Evolutionary conservation across 2,797 vertebrate species (phyloP).

Genomic region (Rhinichthys osculus): DNA sequence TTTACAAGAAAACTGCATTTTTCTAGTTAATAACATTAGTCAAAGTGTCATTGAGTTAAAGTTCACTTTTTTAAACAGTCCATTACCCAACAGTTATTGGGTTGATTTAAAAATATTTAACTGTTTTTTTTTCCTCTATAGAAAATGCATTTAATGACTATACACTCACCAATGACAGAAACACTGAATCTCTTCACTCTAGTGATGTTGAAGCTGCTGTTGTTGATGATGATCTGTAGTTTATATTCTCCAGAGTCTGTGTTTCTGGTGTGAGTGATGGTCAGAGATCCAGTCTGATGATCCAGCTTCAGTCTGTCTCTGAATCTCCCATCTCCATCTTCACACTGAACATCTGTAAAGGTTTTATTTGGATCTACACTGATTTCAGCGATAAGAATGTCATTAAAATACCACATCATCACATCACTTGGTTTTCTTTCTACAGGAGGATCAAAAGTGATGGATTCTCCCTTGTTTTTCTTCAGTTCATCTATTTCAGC

Average conservation of each 20-base stretch:
- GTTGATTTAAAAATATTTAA: too few relatives aligned
- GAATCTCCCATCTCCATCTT: not conserved
- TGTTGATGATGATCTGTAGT: rapidly evolving
- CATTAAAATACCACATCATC: not conserved
- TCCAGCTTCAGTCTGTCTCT: not conserved
- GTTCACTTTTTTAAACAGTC: too few relatives aligned
- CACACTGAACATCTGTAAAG: not conserved
- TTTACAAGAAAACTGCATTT: too few relatives aligned
- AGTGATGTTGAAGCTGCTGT: not conserved
- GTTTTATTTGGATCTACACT: not conserved
- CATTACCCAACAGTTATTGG: not conserved
- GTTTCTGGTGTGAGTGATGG: rapidly evolving
- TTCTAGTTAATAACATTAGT: not conserved
- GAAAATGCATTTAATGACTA: not conserved
- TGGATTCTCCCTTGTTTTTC: not conserved
- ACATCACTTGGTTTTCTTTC: not conserved
- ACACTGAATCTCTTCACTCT: not conserved
- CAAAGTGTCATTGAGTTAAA: not conserved
- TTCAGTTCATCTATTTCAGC: not conserved
- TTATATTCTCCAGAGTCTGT: not conserved
- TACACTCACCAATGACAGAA: not conserved
- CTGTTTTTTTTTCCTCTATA: too few relatives aligned
- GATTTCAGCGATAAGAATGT: not conserved
- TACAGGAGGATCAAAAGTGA: not conserved
- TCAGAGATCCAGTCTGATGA: not conserved